Evolutionary conservation across 2,888 invertebrate genomes (phyloP).

Genomic region (Lycia hirtaria): DNA sequence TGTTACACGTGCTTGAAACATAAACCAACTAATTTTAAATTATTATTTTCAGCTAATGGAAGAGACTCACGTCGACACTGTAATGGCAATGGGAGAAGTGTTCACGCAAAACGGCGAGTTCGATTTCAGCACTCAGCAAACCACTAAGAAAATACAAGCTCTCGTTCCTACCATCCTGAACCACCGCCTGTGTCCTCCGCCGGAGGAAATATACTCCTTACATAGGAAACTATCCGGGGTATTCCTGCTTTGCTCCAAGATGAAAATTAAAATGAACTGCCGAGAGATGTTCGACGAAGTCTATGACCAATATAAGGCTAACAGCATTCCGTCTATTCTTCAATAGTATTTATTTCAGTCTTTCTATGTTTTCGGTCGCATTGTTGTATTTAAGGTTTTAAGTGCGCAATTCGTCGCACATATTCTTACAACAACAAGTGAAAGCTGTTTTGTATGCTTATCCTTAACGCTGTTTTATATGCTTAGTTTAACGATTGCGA

Average conservation of each 20-base stretch:
- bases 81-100: slow-evolving; percentile 98
- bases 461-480: too few species aligned
- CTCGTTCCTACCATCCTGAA: slow-evolving; percentile 97
- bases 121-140: slow-evolving; percentile 94
- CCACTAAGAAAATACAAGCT: slow-evolving; percentile 92
- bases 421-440: too few species aligned
- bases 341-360: background rate
- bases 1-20: too few species aligned
- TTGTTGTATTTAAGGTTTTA: too few species aligned
- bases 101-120: slow-evolving; percentile 92
- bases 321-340: slow-evolving; percentile 41
- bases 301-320: slow-evolving; percentile 87
- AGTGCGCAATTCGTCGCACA: too few species aligned
- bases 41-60: slow-evolving; percentile 89
- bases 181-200: slow-evolving; percentile 97
- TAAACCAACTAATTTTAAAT: background rate
- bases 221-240: slow-evolving; percentile 98
- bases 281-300: slow-evolving; percentile 93
- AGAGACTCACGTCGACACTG: slow-evolving; percentile 97
- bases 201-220: slow-evolving; percentile 98
- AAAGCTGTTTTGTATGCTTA: too few species aligned
- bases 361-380: background rate
- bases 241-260: slow-evolving; percentile 95
- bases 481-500: too few species aligned
- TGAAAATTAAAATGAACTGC: slow-evolving; percentile 93